Evolutionary conservation across 2,888 invertebrate genomes (phyloP), one percentile per base, ranked within the genome.

Genomic region (Pristionchus exspectatus): DNA sequence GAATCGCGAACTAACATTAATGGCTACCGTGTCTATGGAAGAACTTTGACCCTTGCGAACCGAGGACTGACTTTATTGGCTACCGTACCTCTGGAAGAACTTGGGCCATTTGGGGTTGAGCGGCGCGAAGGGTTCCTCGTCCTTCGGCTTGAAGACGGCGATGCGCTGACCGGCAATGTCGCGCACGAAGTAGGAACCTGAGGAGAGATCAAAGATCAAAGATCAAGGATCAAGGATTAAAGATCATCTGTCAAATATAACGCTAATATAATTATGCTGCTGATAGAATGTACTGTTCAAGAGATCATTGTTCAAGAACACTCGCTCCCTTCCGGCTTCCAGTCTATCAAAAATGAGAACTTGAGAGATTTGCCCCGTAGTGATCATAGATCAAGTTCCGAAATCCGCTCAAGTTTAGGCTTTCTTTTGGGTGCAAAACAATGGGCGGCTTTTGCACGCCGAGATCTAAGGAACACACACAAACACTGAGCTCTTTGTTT

Each of bases 101-200:
- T 99, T 99, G 69, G 98, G 99, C 99, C 99, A 99, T 95, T 99
- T 99, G 59, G 99, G 99, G 96, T 99, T 99, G 94, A 98, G 96
- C 92, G 98, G 96, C 18, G 99, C 99, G 95, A 99, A 99, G 0
- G 99, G 99, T 95, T 99, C 99, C 95, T 99, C 99, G 96, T 99
- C 98, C 96, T 99, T 99, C 2, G 99, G 99, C 95, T 99, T 99
- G 96, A 98, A 99, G 63, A 99, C 99, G 89, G 97, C 98, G 94
- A 99, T 97, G 93, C 97, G 97, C 97, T 90, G 96, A 92, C 95
- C 95, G 54, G 97, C 96, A 90, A 97, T 96, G 96, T 98, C 98
- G 96, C 98, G 98, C 90, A 98, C 98, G 96, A 99, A 99, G 96
- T 99, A 99, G 93, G 98, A 98, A 30, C 99, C 99, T 96, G 98